These are phyloP conservation scores for Misgurnus mizolepis DNA, from an alignment of 2,113 vertebrate genomes.

Conservation along the genomic window DNA sequence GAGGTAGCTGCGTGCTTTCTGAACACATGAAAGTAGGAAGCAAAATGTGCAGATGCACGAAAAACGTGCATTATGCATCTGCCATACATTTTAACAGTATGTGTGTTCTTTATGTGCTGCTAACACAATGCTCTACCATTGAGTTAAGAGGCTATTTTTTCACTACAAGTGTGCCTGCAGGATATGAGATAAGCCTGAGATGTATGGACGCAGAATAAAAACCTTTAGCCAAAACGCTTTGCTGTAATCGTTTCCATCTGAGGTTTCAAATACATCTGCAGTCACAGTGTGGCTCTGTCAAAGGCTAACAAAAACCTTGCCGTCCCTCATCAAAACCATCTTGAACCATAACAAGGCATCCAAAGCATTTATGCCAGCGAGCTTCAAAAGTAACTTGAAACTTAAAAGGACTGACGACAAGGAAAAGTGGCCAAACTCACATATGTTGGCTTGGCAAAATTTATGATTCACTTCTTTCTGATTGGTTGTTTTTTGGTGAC, in stretches of 20 bases:
- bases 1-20: background rate
- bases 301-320: slow-evolving; percentile 14
- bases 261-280: background rate
- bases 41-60: too few species aligned
- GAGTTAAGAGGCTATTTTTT: background rate
- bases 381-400: background rate
- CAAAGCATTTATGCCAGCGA: background rate
- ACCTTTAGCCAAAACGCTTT: background rate
- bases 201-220: slow-evolving; percentile 6
- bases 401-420: background rate
- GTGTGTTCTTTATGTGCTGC: too few species aligned
- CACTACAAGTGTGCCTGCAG: background rate
- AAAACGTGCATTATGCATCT: too few species aligned
- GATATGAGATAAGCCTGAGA: slow-evolving; percentile 31
- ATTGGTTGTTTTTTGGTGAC: too few species aligned
- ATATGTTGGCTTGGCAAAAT: too few species aligned
- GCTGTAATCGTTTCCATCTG: slow-evolving; percentile 22
- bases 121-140: too few species aligned
- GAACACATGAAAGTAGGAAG: too few species aligned
- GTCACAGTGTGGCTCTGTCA: background rate
- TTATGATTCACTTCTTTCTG: too few species aligned
- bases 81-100: too few species aligned
- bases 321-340: slow-evolving; percentile 10
- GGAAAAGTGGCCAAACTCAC: too few species aligned
- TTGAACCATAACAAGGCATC: background rate